These are phyloP conservation scores for Elaphurus davidianus DNA, from an alignment of 2,113 vertebrate species.

Conservation along the genomic window DNA sequence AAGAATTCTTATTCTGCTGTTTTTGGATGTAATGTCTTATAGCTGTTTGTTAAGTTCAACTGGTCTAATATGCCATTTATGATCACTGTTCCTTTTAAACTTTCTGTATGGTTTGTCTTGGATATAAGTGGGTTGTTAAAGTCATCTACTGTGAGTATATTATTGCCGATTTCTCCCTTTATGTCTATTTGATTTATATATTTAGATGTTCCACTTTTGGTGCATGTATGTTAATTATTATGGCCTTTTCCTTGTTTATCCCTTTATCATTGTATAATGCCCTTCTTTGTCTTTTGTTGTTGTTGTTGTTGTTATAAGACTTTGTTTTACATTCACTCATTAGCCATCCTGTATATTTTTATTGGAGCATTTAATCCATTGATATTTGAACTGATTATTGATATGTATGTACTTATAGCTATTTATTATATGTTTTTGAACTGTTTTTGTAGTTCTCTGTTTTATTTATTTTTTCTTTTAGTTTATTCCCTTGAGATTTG, in stretches of 20 bases:
- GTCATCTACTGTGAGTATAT: neutral
- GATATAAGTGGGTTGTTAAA: neutral
- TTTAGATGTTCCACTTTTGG: neutral
- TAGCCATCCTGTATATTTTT: neutral
- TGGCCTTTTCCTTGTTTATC: neutral
- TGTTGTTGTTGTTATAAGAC: neutral
- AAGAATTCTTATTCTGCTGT: neutral
- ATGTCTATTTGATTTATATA: neutral
- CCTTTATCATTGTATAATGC: neutral
- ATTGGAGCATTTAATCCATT: neutral
- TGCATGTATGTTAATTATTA: neutral
- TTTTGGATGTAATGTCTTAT: neutral
- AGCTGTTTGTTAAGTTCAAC: neutral
- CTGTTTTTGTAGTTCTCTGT: neutral
- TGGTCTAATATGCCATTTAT: neutral
- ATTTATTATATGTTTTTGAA: neutral
- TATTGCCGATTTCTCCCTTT: neutral
- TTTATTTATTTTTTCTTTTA: neutral
- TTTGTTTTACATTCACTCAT: neutral
- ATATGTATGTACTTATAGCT: neutral
- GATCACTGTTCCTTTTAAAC: neutral
- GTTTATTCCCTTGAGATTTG: neutral
- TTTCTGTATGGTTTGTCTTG: neutral
- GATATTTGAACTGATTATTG: neutral
- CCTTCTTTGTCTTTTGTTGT: neutral